Base-by-base conservation (phyloP, 1,140 invertebrate genomes). In the Drosophila azteca region DNA sequence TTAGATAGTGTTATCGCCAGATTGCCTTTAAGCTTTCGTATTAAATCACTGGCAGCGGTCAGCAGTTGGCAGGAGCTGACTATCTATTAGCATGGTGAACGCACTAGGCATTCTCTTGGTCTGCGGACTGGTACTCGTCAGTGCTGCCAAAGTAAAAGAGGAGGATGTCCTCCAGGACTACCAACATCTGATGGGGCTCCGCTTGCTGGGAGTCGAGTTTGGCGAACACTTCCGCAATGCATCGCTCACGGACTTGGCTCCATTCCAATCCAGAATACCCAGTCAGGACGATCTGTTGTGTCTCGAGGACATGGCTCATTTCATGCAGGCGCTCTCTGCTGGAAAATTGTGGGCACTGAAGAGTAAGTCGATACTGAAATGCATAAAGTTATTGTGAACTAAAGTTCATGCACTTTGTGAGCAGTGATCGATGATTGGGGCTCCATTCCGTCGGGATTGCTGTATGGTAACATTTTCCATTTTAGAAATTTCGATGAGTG, bases 361-460 rank as follows among this genome's bases (percentile, higher is more conserved):
- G 44, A 81, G 72, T 81, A 46, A 62, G 71, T 67, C 1, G n/a
- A 8, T 0, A 6, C 9, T 17, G 2, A 8, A 7, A 6, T 3
- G 2, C 8, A 9, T 0, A 1, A 11, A 22, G 1, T 9, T 0
- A 29, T 6, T 7, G 2, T 0, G 8, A n/a, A 15, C 1, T 24
- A 2, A 1, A 17, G 15, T 9, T 22, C 1, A 11, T 17, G 7
- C 22, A 46, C 6, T 17, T 20, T 41, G 24, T 7, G 39, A 9
- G 1, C 6, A 89, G 85, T 88, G 64, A n/a, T 88, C 15, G 79
- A 89, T 46, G 31, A 77, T 0, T 89, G 83, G 79, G 77, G 79
- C 3, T 54, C 52, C 3, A 39, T 67, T 8, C 66, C 66, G 6
- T 67, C 66, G 7, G 66, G 66, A 1, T 15, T 69, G 0, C 20